These are phyloP conservation scores for Murina feae DNA, from an alignment of 2,113 vertebrate genomes.

Conservation along the genomic window DNA sequence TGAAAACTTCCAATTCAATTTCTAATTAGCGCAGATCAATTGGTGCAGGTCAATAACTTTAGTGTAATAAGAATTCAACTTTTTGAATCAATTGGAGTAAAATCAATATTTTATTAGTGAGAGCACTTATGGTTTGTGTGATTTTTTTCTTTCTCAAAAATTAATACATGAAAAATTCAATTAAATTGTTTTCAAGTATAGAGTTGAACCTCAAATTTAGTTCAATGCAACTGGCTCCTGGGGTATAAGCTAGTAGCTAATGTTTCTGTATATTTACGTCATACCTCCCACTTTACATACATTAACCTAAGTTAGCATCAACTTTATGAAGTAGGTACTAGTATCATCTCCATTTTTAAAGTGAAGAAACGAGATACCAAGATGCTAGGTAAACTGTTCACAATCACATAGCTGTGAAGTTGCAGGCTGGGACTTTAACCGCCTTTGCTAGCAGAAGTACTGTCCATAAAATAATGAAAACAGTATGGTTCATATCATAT, in stretches of 20 bases:
- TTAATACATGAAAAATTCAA: neutral
- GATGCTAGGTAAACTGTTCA: neutral
- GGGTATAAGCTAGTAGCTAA: neutral
- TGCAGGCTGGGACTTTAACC: neutral
- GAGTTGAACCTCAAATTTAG: neutral
- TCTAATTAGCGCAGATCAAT: neutral
- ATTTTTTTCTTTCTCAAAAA: conserved; percentile 3
- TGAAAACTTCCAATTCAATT: neutral
- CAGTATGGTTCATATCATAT: neutral
- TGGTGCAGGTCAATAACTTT: neutral
- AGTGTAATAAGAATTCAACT: neutral
- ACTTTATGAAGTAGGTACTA: neutral
- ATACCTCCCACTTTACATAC: neutral
- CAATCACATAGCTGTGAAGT: neutral
- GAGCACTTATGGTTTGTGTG: neutral
- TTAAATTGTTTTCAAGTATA: neutral
- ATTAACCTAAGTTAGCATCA: neutral
- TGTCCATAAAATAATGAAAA: too few species aligned
- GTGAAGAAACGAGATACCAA: neutral
- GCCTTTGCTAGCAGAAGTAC: too few species aligned
- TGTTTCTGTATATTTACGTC: neutral
- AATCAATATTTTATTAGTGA: neutral
- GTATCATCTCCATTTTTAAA: neutral
- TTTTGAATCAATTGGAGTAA: neutral
- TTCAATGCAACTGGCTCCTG: neutral